These are phyloP conservation scores for Anas bernieri DNA, from an alignment of 2,797 vertebrate genomes.

Conservation along the genomic window DNA sequence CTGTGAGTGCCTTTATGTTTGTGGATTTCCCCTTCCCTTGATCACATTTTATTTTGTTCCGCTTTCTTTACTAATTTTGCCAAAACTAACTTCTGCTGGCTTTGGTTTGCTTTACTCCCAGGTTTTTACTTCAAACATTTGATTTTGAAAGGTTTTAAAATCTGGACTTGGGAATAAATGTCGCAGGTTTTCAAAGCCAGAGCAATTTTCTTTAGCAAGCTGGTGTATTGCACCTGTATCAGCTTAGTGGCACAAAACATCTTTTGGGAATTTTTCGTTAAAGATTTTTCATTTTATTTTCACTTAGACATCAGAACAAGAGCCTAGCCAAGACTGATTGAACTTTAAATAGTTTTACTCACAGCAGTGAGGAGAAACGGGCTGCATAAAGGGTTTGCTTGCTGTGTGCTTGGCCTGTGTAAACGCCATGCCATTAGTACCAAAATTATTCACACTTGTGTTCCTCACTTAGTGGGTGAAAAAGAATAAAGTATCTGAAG, in stretches of 20 bases:
- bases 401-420: not conserved
- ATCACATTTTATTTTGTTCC: slow-evolving; percentile 69
- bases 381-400: slow-evolving; percentile 8
- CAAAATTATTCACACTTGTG: not conserved
- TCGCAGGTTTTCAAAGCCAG: slow-evolving; percentile 35
- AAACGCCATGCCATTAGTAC: not conserved
- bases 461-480: not conserved
- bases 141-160: slow-evolving; percentile 60
- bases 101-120: slow-evolving; percentile 65
- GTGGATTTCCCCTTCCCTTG: slow-evolving; percentile 62
- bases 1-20: not conserved
- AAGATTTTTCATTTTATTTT: slow-evolving; percentile 34
- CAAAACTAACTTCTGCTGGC: slow-evolving; percentile 71
- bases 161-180: slow-evolving; percentile 50
- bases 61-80: slow-evolving; percentile 73
- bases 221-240: slow-evolving; percentile 50
- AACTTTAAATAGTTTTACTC: slow-evolving; percentile 31
- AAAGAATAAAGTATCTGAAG: not conserved
- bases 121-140: slow-evolving; percentile 29
- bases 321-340: slow-evolving; percentile 29
- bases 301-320: not conserved
- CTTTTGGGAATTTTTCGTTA: slow-evolving; percentile 42
- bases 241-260: slow-evolving; percentile 29
- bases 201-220: slow-evolving; percentile 44
- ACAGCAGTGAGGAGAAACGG: not conserved